Evolutionary conservation across 1,140 invertebrate genomes (phyloP).

Genomic region (Pseudomyrmex flavicornis): DNA sequence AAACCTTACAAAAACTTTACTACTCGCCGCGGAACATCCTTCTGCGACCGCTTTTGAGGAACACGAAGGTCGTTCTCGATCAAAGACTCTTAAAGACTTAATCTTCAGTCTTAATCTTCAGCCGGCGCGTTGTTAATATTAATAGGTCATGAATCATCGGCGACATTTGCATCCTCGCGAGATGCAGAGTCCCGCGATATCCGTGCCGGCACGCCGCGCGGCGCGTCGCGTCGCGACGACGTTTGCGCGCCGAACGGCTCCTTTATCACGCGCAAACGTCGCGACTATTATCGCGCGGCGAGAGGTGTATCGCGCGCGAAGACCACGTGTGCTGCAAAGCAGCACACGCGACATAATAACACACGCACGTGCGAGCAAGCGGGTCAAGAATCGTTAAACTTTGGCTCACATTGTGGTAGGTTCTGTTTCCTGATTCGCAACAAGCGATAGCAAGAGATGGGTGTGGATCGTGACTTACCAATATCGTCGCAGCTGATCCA

Average conservation of each 20-base stretch:
- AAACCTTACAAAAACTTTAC: no score
- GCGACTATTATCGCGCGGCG: conserved; percentile 5
- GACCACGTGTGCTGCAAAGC: not conserved
- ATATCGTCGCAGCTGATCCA: conserved; percentile 70
- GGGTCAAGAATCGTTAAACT: conserved; percentile 69
- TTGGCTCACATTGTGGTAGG: conserved; percentile 78
- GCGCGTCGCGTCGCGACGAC: not conserved
- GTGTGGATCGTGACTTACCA: not conserved
- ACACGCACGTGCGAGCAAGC: not conserved
- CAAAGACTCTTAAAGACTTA: not conserved
- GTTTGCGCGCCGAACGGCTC: not conserved
- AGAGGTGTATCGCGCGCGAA: conserved; percentile 6
- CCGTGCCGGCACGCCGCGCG: not conserved
- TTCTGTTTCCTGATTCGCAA: conserved; percentile 64
- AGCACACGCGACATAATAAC: not conserved
- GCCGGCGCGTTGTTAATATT: not conserved
- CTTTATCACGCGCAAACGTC: not conserved
- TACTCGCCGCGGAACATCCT: no score
- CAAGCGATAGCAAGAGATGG: not conserved
- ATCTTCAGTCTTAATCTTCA: not conserved
- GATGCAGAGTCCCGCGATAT: not conserved
- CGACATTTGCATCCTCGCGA: not conserved
- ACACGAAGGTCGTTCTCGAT: not conserved
- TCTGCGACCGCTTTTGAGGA: not conserved
- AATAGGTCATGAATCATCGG: conserved; percentile 14